phyloP scores from a whole-genome alignment of 2,797 vertebrate species.

The Tangara arthus region DNA sequence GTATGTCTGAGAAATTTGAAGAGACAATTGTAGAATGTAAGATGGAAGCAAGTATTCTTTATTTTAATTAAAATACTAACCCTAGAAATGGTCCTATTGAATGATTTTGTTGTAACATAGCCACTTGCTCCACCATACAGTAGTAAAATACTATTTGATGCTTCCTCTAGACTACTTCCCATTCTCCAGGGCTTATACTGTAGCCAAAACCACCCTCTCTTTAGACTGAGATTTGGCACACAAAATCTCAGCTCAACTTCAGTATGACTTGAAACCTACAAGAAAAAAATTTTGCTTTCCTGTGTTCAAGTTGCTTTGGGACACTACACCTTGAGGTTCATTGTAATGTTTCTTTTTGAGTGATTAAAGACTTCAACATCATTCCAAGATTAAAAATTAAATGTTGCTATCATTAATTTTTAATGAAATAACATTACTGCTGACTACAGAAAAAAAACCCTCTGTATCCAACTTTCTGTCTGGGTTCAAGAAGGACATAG shows the following conservation, averaged over 20 bases:
- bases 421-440: background rate
- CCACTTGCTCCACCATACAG: constrained; percentile 58
- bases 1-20: constrained; percentile 36
- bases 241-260: constrained; percentile 61
- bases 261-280: constrained; percentile 12
- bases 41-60: constrained; percentile 57
- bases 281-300: background rate
- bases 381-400: background rate
- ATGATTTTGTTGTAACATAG: constrained; percentile 60
- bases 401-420: background rate
- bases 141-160: constrained; percentile 75
- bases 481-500: background rate
- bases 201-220: constrained; percentile 63
- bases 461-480: background rate
- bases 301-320: background rate
- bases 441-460: background rate
- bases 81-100: constrained; percentile 63
- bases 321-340: background rate
- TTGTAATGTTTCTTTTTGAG: background rate
- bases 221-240: constrained; percentile 68
- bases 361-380: background rate
- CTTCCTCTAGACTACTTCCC: constrained; percentile 60
- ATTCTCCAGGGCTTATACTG: constrained; percentile 66
- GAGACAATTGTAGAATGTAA: constrained; percentile 13
- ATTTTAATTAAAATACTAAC: constrained; percentile 75